Conservation (phyloP, 2,888 invertebrate species). For the Tetragonula carbonaria region DNA sequence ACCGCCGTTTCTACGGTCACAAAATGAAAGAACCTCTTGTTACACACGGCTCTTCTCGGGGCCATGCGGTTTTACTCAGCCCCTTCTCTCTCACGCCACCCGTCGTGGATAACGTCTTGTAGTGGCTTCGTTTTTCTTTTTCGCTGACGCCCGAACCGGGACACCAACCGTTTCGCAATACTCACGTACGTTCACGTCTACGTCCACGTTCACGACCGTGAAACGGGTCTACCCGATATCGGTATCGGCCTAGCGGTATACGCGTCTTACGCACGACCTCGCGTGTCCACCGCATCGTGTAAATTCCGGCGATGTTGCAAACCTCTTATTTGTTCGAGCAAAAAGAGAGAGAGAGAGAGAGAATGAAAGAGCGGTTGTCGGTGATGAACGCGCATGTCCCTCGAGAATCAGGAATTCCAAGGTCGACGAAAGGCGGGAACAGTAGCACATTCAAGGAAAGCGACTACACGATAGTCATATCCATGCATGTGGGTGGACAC, state of each 20-base stretch:
- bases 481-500: conserved; percentile 28
- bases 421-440: conserved; percentile 43
- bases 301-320: neutral
- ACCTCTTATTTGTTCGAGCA: conserved; percentile 44
- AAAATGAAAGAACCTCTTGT: conserved; percentile 81
- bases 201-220: conserved; percentile 12
- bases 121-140: neutral
- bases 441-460: conserved; percentile 27
- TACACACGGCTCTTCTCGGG: conserved; percentile 57
- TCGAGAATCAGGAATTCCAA: conserved; percentile 60
- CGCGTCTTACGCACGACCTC: conserved; percentile 33
- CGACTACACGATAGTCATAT: neutral
- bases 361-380: neutral
- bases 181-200: neutral
- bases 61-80: conserved; percentile 53
- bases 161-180: neutral
- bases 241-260: conserved; percentile 46
- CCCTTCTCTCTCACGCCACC: neutral
- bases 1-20: conserved; percentile 33
- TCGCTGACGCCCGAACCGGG: conserved; percentile 12
- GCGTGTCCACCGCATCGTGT: conserved; percentile 19
- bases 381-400: conserved; percentile 49
- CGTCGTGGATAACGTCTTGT: conserved; percentile 2
- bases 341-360: neutral
- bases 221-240: conserved; percentile 39